phyloP scores from a whole-genome alignment of 2,888 invertebrate species.

The Abscondita cerata region DNA sequence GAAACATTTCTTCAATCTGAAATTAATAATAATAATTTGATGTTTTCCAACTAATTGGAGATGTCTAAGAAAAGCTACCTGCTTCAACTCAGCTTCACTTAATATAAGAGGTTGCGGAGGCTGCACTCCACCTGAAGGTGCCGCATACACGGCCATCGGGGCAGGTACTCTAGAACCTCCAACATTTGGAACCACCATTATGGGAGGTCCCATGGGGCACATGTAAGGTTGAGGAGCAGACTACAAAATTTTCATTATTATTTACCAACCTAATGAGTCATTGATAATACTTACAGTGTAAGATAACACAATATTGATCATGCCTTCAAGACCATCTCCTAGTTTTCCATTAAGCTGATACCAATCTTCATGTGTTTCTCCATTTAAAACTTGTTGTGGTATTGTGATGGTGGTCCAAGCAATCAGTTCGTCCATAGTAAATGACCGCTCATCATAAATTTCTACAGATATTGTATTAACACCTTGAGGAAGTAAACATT shows the following conservation, averaged over 20 bases:
- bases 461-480: conserved; percentile 90
- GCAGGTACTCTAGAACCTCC: conserved; percentile 61
- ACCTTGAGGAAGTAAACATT: conserved; percentile 86
- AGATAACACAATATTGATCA: conserved; percentile 89
- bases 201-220: conserved; percentile 63
- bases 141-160: conserved; percentile 60
- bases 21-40: conserved; percentile 46
- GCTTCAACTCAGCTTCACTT: conserved; percentile 70
- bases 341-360: conserved; percentile 92
- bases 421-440: conserved; percentile 94
- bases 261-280: conserved; percentile 19
- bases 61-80: conserved; percentile 55
- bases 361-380: conserved; percentile 95
- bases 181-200: conserved; percentile 74
- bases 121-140: conserved; percentile 46
- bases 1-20: conserved; percentile 96
- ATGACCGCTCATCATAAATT: conserved; percentile 96
- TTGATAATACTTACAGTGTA: conserved; percentile 66
- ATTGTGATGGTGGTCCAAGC: conserved; percentile 93
- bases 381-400: conserved; percentile 81
- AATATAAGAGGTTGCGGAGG: conserved; percentile 51
- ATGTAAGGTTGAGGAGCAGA: conserved; percentile 60
- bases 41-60: no score
- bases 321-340: conserved; percentile 93
- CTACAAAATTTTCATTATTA: conserved; percentile 38